phyloP scores from a whole-genome alignment of 2,797 vertebrate genomes.

The Mormyrops boulengeri region DNA sequence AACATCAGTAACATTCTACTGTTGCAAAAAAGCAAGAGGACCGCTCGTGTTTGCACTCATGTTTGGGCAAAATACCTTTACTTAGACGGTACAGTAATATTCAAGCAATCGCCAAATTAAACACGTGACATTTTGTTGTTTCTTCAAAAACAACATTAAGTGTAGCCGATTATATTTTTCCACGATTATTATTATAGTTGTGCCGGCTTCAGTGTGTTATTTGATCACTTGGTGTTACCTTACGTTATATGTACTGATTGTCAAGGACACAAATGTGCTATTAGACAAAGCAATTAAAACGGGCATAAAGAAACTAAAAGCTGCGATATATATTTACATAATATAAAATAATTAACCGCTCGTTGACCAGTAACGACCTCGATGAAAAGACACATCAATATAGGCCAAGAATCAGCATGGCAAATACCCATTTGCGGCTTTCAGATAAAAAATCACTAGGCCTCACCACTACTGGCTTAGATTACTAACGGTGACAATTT shows the following conservation, averaged over 20 bases:
- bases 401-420: background rate
- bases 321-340: background rate
- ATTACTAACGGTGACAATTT: background rate
- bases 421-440: background rate
- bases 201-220: background rate
- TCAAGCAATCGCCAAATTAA: background rate
- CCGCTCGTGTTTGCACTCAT: background rate
- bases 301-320: background rate
- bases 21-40: background rate
- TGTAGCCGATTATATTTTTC: background rate
- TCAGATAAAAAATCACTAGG: conserved; percentile 6
- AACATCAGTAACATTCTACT: background rate
- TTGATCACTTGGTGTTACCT: background rate
- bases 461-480: background rate
- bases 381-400: background rate
- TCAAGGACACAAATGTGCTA: background rate
- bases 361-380: background rate
- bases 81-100: background rate
- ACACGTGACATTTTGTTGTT: background rate
- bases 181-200: background rate
- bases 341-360: background rate
- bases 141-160: background rate
- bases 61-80: background rate
- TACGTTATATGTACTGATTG: background rate
- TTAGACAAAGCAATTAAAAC: background rate